A percentile compares a stretch with the other conserved stretches of the same genome.
Conservation (phyloP, 2,888 invertebrate genomes). For the Perizoma flavofasciatum region DNA sequence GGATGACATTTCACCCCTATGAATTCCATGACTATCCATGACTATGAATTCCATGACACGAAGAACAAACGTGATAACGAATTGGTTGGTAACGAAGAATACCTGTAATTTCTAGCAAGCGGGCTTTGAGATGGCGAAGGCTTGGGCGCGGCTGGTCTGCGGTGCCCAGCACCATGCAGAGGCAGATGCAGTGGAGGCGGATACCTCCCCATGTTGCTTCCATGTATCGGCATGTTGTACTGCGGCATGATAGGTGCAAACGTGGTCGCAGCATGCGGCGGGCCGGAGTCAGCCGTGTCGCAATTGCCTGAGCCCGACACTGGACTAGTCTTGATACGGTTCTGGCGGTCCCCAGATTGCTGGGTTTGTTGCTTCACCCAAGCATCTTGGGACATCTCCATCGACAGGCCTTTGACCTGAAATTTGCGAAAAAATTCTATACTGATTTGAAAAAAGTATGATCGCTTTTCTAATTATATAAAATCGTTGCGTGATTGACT, state of each 20-base stretch:
- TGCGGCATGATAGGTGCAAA: conserved; percentile 76
- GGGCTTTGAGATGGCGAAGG: conserved; percentile 82
- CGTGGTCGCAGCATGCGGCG: conserved; percentile 68
- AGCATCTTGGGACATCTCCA: conserved; percentile 80
- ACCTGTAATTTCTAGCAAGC: conserved; percentile 83
- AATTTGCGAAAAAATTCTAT: conserved; percentile 36
- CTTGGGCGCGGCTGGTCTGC: conserved; percentile 75
- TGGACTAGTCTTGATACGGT: conserved; percentile 77
- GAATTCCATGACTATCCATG: too few species aligned
- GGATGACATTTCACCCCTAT: too few species aligned
- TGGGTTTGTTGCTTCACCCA: conserved; percentile 80
- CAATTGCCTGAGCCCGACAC: conserved; percentile 74
- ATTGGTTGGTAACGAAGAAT: background rate
- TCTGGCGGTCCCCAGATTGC: conserved; percentile 69
- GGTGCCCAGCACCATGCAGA: conserved; percentile 77
- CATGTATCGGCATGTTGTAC: conserved; percentile 70
- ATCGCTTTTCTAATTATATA: too few species aligned
- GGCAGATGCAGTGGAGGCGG: conserved; percentile 85
- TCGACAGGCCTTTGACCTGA: conserved; percentile 79
- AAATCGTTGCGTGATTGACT: too few species aligned
- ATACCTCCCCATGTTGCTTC: conserved; percentile 77
- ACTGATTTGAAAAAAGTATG: too few species aligned
- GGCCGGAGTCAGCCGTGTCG: conserved; percentile 85
- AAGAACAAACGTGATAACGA: too few species aligned
- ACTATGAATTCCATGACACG: too few species aligned